Conservation (phyloP, 2,797 vertebrate species). For the Adrianichthys oophorus region DNA sequence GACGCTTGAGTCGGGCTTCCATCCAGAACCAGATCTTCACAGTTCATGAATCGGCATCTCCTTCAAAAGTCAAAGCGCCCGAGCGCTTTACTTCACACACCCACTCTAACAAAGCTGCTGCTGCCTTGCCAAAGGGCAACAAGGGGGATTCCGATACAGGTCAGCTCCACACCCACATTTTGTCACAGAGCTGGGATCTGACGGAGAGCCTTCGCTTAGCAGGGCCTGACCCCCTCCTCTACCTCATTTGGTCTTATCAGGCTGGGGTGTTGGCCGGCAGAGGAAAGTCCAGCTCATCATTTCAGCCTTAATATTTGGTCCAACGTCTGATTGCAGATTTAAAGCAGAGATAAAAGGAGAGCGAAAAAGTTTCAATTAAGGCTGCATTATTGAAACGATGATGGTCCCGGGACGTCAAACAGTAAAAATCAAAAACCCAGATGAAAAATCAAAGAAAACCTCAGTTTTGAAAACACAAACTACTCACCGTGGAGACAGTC, state of each 20-base stretch:
- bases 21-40: background rate
- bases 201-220: background rate
- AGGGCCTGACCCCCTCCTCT: background rate
- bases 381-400: no score
- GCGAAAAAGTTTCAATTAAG: no score
- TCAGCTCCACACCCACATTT: slow-evolving; percentile 32
- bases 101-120: no score
- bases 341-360: background rate
- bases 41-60: background rate
- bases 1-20: background rate
- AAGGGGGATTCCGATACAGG: no score
- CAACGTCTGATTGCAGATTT: background rate
- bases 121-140: slow-evolving; percentile 18
- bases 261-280: background rate
- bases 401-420: no score
- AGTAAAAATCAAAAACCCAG: no score
- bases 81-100: no score
- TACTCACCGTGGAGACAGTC: no score
- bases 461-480: no score
- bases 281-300: background rate
- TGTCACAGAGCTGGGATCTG: slow-evolving; percentile 13
- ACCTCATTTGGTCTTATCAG: background rate
- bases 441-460: no score
- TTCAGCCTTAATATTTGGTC: background rate
- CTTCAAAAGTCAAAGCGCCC: background rate